Base-by-base conservation (phyloP, 1,140 invertebrate genomes). In the Meloidogyne chitwoodi region DNA sequence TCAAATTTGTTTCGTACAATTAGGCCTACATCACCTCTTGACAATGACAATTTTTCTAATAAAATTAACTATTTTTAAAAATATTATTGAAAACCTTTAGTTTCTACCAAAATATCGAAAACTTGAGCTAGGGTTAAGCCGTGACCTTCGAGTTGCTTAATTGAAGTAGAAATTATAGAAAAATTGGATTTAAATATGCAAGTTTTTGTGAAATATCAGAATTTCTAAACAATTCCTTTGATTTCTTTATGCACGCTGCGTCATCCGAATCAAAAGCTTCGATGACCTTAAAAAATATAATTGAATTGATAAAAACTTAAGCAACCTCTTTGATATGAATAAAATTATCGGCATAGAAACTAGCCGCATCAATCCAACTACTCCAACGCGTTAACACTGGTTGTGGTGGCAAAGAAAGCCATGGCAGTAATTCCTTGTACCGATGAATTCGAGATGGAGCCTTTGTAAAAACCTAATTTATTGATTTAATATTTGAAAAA, bases 311-410 rank as follows among this genome's bases (percentile, higher is more conserved):
- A 22, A 26, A 67, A 67, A 70, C 12, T 10, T 6, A 31, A 3
- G 6, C 29, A 19, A 68, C 61, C 27, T 38, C 22, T 68, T 68
- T 68, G 6, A 68, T 1, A 19, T 16, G 19, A 0, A 10, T n/a
- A 22, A 63, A 74, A 74, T 74, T 16, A 0, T 38, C 0, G 0
- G 12, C 22, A 38, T 63, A 74, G 27, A 70, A 74, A 0, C 8
- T 22, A 3, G 72, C 11, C 29, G 72, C 72, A 27, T 26, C 22
- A 8, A 74, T 10, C 72, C 72, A 74, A 19, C 64, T 74, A 0
- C 26, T 62, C 72, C 72, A 74, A 27, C 72, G 4, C 11, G 72
- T 68, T 11, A 65, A 26, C n/a, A 74, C 44, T 1, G 72, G 72
- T 19, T 67, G 31, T 6, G 72, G 72, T 0, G 63, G 63, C 3